Evolutionary conservation across 2,113 vertebrate genomes (phyloP).

Genomic region (Pollachius pollachius): DNA sequence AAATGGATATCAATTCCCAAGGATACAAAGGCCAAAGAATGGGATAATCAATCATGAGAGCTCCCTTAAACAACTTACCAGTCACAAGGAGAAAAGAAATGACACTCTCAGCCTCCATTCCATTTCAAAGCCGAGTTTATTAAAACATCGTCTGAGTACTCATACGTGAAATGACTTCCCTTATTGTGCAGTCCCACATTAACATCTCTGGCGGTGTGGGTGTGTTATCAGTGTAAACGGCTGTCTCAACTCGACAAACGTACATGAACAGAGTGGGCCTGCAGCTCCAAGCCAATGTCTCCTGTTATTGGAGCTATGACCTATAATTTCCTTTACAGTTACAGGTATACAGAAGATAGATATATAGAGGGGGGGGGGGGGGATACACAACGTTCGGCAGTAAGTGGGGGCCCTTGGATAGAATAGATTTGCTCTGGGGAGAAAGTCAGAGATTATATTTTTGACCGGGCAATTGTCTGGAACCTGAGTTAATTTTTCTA

Average conservation of each 20-base stretch:
- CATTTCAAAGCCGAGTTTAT: background rate
- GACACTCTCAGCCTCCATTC: background rate
- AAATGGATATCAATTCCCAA: background rate
- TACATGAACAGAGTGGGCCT: constrained; percentile 16
- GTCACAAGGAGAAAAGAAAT: too few relatives aligned
- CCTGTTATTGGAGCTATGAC: constrained; percentile 38
- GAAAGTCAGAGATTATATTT: too few relatives aligned
- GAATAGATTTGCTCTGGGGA: too few relatives aligned
- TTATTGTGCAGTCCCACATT: constrained; percentile 20
- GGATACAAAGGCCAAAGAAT: background rate
- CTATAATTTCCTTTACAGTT: constrained; percentile 25
- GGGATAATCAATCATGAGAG: background rate
- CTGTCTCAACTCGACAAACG: constrained; percentile 26
- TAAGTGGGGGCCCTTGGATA: too few relatives aligned
- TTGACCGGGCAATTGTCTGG: too few relatives aligned
- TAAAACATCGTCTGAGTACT: constrained; percentile 19
- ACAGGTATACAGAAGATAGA: background rate
- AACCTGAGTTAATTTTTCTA: too few relatives aligned
- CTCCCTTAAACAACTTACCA: background rate
- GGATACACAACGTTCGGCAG: too few relatives aligned
- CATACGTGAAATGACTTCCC: constrained; percentile 30
- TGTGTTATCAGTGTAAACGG: constrained; percentile 40
- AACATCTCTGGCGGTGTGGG: constrained; percentile 18
- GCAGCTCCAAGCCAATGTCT: background rate
- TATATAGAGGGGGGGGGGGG: too few relatives aligned